These are phyloP conservation scores for Podarcis lilfordi DNA, from an alignment of 2,797 vertebrate genomes.

Conservation along the genomic window DNA sequence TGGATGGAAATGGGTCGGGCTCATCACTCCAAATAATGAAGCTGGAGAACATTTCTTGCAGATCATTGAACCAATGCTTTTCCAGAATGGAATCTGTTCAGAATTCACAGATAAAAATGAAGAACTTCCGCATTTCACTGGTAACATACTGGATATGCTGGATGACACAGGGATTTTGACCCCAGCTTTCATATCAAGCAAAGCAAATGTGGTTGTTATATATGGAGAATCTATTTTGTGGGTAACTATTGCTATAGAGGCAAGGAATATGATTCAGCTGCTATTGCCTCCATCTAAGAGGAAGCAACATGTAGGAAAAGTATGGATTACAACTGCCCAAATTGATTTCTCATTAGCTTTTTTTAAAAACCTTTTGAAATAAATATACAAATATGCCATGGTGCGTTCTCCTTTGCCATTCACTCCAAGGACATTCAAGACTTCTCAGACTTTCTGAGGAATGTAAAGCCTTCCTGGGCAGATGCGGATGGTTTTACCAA, in stretches of 20 bases:
- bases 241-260: not conserved
- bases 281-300: not conserved
- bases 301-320: not conserved
- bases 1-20: not conserved
- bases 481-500: not conserved
- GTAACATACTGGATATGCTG: not conserved
- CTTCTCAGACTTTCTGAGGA: not conserved
- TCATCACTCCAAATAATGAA: not conserved
- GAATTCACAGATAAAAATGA: not conserved
- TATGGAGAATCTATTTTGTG: not conserved
- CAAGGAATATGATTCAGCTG: not conserved
- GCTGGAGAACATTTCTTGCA: not conserved
- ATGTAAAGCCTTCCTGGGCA: not conserved
- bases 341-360: not conserved
- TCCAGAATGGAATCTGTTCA: not conserved
- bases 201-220: not conserved
- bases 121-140: not conserved
- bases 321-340: slow-evolving; percentile 6
- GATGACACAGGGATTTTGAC: not conserved
- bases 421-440: not conserved
- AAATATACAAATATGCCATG: not conserved
- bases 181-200: not conserved
- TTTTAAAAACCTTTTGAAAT: not conserved
- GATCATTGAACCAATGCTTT: not conserved
- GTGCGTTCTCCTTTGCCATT: not conserved